Evolutionary conservation across 2,113 vertebrate genomes (phyloP), one percentile per base, ranked within the genome.

Genomic region (Neodontobutis hainanensis): DNA sequence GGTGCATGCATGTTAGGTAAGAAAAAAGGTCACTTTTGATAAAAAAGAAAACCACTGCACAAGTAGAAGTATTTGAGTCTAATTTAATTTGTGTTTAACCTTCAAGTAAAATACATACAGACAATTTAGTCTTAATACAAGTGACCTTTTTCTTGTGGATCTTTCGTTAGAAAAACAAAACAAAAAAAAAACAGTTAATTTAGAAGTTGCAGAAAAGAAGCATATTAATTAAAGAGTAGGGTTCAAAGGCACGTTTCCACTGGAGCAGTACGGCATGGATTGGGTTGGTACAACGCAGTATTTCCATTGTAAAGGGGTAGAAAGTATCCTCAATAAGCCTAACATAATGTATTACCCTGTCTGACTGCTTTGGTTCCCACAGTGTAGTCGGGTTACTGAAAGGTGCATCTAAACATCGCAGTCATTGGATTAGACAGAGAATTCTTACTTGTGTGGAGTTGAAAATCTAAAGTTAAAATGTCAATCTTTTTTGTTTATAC

Each of bases 91-190:
- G 47, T 16, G 1, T 49, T 49, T 6, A 0, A 7, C 1, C 32
- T 7, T 35, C 27, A 32, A 11, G 11, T 10, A 10, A 53, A 53
- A 53, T 52, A 10, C 11, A 52, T 4, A 52, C 1, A 5, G 3
- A 10, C 34, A 32, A n/a, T 10, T 50, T 27, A 9, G 48, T 10
- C 16, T 50, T 60, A 91, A 86, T 89, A 91, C 80, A 91, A 83
- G 89, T 85, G 90, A 88, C 85, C 77, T 83, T 75, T 74, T 88
- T 70, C 85, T 85, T 82, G 65, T 3, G 56, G 27, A 34, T 63
- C 75, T 85, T 87, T 78, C 84, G 88, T 94, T 95, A 86, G 74
- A 70, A 14, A 53, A 14, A 48, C 38, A 83, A 84, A 19, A 78
- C 76, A 83, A 71, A 84, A 19, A 78, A 74, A 83, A 71, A 73